phyloP scores from a whole-genome alignment of 2,113 vertebrate species.

The Aix galericulata region DNA sequence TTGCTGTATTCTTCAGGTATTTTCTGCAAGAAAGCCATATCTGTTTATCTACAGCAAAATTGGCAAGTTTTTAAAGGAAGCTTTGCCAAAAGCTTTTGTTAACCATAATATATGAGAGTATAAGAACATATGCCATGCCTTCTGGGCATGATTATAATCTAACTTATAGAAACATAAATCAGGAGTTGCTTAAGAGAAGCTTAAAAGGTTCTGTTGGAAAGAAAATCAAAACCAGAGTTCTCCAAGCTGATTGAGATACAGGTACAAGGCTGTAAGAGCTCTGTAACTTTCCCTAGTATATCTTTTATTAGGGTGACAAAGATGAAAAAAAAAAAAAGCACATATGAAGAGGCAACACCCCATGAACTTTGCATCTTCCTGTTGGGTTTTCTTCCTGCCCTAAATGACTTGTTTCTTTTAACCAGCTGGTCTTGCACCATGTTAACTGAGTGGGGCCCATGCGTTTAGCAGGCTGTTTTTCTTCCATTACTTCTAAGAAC shows the following conservation, averaged over 20 bases:
- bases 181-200: background rate
- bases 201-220: background rate
- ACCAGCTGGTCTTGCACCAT: background rate
- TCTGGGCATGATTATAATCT: background rate
- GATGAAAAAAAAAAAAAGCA: background rate
- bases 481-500: background rate
- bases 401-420: background rate
- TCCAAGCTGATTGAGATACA: background rate
- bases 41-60: background rate
- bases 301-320: background rate
- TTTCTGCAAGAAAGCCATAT: background rate
- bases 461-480: background rate
- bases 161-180: constrained; percentile 1
- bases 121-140: constrained; percentile 17
- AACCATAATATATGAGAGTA: background rate
- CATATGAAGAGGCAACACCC: background rate
- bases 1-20: background rate
- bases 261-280: background rate
- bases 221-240: background rate
- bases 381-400: background rate
- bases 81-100: constrained; percentile 37
- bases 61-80: background rate
- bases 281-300: background rate
- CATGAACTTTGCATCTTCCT: background rate
- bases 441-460: background rate